Evolutionary conservation across 2,888 invertebrate species (phyloP), one percentile per base, ranked within the genome.

Genomic region (Netelia melanura): DNA sequence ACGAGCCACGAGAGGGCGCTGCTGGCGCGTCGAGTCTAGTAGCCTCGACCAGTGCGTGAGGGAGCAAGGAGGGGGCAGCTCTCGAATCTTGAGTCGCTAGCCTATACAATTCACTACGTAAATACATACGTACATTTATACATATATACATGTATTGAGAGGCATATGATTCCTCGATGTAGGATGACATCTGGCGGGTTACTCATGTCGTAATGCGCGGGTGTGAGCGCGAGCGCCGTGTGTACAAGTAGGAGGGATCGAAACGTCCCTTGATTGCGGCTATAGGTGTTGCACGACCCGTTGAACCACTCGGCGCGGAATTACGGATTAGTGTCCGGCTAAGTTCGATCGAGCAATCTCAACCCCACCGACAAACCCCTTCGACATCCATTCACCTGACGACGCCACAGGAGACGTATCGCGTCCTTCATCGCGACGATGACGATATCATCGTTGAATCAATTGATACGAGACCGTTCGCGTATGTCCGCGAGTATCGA

Each of bases 1-100:
- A 71, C 23, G 44, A 70, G 65, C 71, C 43, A 80, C 72, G 62
- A 80, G 71, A 80, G 80, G 72, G 72, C 54, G n/a, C 70, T 71
- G 43, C 54, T 38, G 64, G 30, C 5, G 6, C 80, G 65, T 54
- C 80, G 25, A 30, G 72, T 72, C 72, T 54, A 72, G 72, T 65
- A 56, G 54, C 48, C 65, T 72, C 21, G 72, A 65, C 10, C 56
- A 72, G 71, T 65, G 80, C 56, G 65, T 25, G 56, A 80, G 25
- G 30, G 71, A 54, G 43, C 21, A 58, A 71, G 2, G 5, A 30
- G 30, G 71, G 64, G 43, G 72, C 2, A 25, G 25, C 72, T 80
- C 80, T 56, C 64, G 56, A 72, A 56, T 76, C 76, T 65, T 48
- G 74, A 64, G 62, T 11, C 30, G 25, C 65, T 30, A 65, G 65